A percentile compares a stretch with the other conserved stretches of the same genome.
Evolutionary conservation across 2,888 invertebrate species (phyloP).

Genomic region (Byasa hedistus): DNA sequence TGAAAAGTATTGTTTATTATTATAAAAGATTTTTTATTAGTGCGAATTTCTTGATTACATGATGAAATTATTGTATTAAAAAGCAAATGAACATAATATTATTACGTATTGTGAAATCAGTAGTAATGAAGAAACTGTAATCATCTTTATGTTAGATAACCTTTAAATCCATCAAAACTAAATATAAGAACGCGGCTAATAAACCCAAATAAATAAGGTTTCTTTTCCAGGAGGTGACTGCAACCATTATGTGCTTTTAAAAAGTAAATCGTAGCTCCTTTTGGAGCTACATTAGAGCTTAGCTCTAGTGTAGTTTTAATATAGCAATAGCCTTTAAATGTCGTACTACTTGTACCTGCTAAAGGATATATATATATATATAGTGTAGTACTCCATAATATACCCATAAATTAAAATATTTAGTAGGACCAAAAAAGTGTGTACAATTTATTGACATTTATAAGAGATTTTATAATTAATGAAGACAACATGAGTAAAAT

Average conservation of each 20-base stretch:
- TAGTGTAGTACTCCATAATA: conserved; percentile 3
- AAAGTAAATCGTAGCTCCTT: conserved; percentile 50
- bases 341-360: conserved; percentile 31
- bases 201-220: not conserved
- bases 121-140: not conserved
- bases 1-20: not conserved
- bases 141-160: too few relatives aligned
- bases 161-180: too few relatives aligned
- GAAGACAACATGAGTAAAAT: conserved; percentile 59
- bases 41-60: not conserved
- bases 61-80: not conserved
- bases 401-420: not conserved
- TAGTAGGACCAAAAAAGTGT: conserved; percentile 17
- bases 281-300: conserved; percentile 47
- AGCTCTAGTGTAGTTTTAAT: conserved; percentile 46
- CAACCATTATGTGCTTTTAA: conserved; percentile 62
- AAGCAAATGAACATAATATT: not conserved
- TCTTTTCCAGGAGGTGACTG: conserved; percentile 58
- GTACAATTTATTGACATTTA: not conserved
- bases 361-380: conserved; percentile 24
- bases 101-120: not conserved
- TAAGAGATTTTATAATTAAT: not conserved
- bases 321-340: conserved; percentile 32
- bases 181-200: too few relatives aligned
- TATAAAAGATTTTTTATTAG: not conserved